phyloP scores from a whole-genome alignment of 2,113 vertebrate genomes.

The Engystomops pustulosus region DNA sequence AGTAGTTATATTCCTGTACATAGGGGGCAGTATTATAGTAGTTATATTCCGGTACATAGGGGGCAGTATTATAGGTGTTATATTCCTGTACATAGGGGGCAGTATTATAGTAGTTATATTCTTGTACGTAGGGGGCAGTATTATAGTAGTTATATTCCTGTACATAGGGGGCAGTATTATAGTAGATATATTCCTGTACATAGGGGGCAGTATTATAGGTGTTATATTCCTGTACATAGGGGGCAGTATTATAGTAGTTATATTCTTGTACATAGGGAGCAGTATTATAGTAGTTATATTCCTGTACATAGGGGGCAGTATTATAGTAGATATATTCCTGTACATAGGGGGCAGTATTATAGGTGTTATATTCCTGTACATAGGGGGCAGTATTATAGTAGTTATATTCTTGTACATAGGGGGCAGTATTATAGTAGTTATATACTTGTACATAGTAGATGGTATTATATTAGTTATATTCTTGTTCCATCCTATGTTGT shows the following conservation, averaged over 20 bases:
- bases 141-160: no score
- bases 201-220: no score
- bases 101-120: conserved; percentile 3
- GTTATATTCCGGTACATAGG: background rate
- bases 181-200: no score
- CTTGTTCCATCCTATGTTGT: background rate
- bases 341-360: conserved; percentile 2
- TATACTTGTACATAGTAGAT: background rate
- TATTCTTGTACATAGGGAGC: no score
- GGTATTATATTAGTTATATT: conserved; percentile 9
- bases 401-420: conserved; percentile 4
- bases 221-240: no score
- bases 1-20: no score
- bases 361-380: background rate
- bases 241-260: no score
- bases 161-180: no score
- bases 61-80: background rate
- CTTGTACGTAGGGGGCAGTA: background rate
- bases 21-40: background rate
- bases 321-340: background rate
- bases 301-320: background rate
- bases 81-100: no score
- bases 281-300: background rate
- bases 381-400: background rate
- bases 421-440: conserved; percentile 9